phyloP scores from a whole-genome alignment of 2,797 vertebrate species.

The Acrossocheilus wenchowensis region DNA sequence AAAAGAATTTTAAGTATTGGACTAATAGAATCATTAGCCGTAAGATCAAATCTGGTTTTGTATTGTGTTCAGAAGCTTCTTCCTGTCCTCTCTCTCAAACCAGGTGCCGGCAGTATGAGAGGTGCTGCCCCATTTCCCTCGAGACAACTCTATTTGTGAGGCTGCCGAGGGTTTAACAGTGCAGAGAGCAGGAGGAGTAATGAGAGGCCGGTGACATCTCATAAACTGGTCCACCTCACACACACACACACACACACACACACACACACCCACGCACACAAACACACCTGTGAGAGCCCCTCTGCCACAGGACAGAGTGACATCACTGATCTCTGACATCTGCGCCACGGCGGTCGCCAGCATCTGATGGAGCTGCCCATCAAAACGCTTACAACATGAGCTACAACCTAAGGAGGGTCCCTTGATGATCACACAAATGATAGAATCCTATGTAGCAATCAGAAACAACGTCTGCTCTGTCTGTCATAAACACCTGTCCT shows the following conservation, averaged over 20 bases:
- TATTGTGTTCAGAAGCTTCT: conserved; percentile 15
- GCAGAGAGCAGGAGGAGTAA: conserved; percentile 63
- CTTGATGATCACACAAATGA: conserved; percentile 25
- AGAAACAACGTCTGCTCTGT: conserved; percentile 23
- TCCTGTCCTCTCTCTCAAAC: conserved; percentile 32
- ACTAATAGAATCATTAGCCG: background rate
- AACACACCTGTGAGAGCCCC: conserved; percentile 35
- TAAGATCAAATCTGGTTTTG: conserved; percentile 12
- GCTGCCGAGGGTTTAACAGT: conserved; percentile 61
- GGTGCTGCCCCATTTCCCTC: conserved; percentile 41
- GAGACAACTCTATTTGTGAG: conserved; percentile 57
- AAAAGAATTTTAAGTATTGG: background rate
- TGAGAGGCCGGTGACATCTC: conserved; percentile 59
- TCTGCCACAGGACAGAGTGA: conserved; percentile 37
- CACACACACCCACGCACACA: conserved; percentile 1
- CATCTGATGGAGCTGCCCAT: conserved; percentile 47
- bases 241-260: conserved; percentile 2
- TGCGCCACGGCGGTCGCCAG: background rate
- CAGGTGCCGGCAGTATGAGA: conserved; percentile 10
- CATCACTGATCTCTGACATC: conserved; percentile 54
- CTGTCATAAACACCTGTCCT: conserved; percentile 47
- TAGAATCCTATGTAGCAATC: conserved; percentile 41
- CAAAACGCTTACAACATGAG: conserved; percentile 22
- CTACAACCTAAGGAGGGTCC: conserved; percentile 32
- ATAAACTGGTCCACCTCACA: conserved; percentile 56